These are phyloP conservation scores for Cottus gobio DNA, from an alignment of 2,113 vertebrate species.

Conservation along the genomic window DNA sequence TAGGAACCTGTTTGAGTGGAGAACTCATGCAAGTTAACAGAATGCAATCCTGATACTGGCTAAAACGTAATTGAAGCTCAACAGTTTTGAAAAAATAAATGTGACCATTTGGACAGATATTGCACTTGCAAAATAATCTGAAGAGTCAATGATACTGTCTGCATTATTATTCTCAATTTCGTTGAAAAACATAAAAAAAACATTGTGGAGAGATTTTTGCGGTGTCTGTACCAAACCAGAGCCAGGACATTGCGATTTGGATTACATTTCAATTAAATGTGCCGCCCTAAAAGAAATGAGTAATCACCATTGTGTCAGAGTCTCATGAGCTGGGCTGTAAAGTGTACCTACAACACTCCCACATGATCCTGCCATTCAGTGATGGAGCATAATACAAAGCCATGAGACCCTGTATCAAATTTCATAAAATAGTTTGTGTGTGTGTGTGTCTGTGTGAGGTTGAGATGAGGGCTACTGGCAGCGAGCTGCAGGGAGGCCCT, in stretches of 20 bases:
- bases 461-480: conserved; percentile 21
- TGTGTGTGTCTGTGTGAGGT: not conserved
- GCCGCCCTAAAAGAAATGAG: not conserved
- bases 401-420: conserved; percentile 16
- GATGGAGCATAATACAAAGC: conserved; percentile 6
- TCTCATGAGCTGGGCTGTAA: conserved; percentile 1
- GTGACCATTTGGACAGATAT: not conserved
- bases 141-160: not conserved
- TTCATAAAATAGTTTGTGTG: conserved; percentile 5
- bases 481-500: conserved; percentile 52
- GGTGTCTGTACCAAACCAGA: not conserved
- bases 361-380: conserved; percentile 5
- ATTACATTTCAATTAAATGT: not conserved
- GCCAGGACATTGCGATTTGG: not conserved
- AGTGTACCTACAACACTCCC: not conserved
- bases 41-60: not conserved
- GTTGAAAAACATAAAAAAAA: not conserved
- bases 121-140: not conserved
- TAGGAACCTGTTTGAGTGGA: not conserved
- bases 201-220: no score
- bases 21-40: conserved; percentile 1
- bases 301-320: conserved; percentile 17
- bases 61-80: not conserved
- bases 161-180: not conserved
- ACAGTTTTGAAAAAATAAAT: not conserved